These are phyloP conservation scores for Limonius californicus DNA, from an alignment of 1,140 invertebrate genomes.

Conservation along the genomic window DNA sequence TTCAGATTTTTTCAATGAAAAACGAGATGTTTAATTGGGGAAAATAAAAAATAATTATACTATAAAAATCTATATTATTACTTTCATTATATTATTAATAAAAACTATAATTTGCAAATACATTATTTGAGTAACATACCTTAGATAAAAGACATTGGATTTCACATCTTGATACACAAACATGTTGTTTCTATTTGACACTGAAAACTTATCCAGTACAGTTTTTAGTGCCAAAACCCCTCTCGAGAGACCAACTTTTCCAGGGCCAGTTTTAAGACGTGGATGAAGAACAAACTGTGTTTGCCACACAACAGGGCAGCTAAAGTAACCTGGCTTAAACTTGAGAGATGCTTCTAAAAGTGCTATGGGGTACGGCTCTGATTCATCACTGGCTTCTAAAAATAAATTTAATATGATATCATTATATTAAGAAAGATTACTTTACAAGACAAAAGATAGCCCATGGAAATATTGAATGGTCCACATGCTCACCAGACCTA, in stretches of 20 bases:
- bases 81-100: background rate
- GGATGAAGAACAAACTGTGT: constrained; percentile 69
- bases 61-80: background rate
- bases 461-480: no score
- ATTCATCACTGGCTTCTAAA: constrained; percentile 36
- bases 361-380: constrained; percentile 33
- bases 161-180: constrained; percentile 71
- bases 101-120: background rate
- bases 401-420: constrained; percentile 14
- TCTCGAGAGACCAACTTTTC: constrained; percentile 56
- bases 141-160: constrained; percentile 68
- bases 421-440: background rate
- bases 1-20: background rate
- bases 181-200: constrained; percentile 76
- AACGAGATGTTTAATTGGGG: background rate
- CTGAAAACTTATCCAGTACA: constrained; percentile 68
- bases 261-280: constrained; percentile 63
- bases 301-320: constrained; percentile 71
- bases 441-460: constrained; percentile 23
- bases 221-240: constrained; percentile 62
- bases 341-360: constrained; percentile 51
- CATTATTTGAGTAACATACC: constrained; percentile 24
- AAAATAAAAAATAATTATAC: constrained; percentile 2
- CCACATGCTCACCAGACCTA: no score
- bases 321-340: constrained; percentile 64